A percentile compares a stretch with the other conserved stretches of the same genome.
Evolutionary conservation across 2,113 vertebrate genomes (phyloP).

Genomic region (Paracyprichromis sp.): DNA sequence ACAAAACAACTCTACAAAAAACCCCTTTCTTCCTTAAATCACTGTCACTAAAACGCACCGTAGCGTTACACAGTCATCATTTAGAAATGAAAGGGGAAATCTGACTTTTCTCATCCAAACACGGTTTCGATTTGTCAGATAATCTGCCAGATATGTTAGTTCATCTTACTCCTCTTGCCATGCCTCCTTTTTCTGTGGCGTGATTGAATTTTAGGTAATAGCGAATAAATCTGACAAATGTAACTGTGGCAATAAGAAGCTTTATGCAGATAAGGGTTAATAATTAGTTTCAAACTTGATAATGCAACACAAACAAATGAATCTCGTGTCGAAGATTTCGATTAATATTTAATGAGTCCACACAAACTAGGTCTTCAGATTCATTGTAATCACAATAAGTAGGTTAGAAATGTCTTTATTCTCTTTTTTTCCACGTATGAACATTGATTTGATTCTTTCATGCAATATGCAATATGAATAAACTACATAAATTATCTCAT

Average conservation of each 20-base stretch:
- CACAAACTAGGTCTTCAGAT: slow-evolving; percentile 20
- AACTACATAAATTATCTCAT: background rate
- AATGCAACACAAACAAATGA: slow-evolving; percentile 11
- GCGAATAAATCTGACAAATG: background rate
- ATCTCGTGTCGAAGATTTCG: slow-evolving; percentile 21
- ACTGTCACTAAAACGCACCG: background rate
- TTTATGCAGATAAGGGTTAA: slow-evolving; percentile 6
- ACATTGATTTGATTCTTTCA: background rate
- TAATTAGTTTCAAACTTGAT: slow-evolving; percentile 29
- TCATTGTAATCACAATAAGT: slow-evolving; percentile 30
- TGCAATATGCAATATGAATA: background rate
- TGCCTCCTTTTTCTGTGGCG: background rate
- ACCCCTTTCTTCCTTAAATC: background rate
- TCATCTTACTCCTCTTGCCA: background rate
- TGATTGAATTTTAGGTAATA: background rate
- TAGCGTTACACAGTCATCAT: background rate
- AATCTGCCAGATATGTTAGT: background rate
- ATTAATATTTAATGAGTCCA: slow-evolving; percentile 43
- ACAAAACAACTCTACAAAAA: background rate
- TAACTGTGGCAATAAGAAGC: background rate
- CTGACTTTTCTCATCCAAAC: background rate
- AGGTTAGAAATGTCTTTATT: slow-evolving; percentile 4
- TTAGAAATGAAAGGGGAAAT: background rate
- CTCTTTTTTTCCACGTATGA: background rate
- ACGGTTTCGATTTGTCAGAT: background rate